A percentile compares a stretch with the other conserved stretches of the same genome.
Conservation (phyloP, 1,140 invertebrate genomes). For the Drosophila fuyamai region DNA sequence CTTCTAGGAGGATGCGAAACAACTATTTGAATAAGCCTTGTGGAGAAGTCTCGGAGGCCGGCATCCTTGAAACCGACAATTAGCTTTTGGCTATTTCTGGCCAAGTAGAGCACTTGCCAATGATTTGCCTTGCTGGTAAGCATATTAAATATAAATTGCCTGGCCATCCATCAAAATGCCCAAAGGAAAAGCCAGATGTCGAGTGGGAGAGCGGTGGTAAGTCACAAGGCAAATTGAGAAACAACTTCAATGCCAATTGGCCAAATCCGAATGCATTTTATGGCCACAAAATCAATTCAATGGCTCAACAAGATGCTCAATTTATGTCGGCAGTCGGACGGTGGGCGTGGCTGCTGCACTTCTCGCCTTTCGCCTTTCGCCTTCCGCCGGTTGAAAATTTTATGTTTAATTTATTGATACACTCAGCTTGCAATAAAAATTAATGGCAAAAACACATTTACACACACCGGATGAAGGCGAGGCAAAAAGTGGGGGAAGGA, state of each 20-base stretch:
- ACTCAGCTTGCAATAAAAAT: constrained; percentile 81
- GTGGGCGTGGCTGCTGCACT: constrained; percentile 38
- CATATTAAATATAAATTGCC: constrained; percentile 52
- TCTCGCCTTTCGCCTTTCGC: constrained; percentile 14
- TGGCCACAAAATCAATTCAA: constrained; percentile 63
- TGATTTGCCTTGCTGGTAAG: constrained; percentile 39
- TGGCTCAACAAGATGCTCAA: constrained; percentile 53
- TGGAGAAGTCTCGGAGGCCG: constrained; percentile 2
- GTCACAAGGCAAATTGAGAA: constrained; percentile 42
- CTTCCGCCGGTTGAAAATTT: constrained; percentile 51
- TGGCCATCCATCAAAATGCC: constrained; percentile 40
- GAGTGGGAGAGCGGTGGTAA: neutral
- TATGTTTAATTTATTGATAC: constrained; percentile 81
- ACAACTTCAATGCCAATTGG: constrained; percentile 46
- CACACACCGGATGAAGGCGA: constrained; percentile 35
- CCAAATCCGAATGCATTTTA: constrained; percentile 62
- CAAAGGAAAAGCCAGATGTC: constrained; percentile 5
- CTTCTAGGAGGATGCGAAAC: constrained; percentile 7
- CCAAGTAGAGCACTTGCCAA: constrained; percentile 21
- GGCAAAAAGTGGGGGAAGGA: neutral
- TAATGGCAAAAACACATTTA: constrained; percentile 80
- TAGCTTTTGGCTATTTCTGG: constrained; percentile 38
- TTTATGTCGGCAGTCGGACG: constrained; percentile 20
- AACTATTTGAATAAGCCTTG: constrained; percentile 26
- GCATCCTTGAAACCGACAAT: constrained; percentile 22